These are phyloP conservation scores for Hemaris fuciformis DNA, from an alignment of 2,888 invertebrate species.

Conservation along the genomic window DNA sequence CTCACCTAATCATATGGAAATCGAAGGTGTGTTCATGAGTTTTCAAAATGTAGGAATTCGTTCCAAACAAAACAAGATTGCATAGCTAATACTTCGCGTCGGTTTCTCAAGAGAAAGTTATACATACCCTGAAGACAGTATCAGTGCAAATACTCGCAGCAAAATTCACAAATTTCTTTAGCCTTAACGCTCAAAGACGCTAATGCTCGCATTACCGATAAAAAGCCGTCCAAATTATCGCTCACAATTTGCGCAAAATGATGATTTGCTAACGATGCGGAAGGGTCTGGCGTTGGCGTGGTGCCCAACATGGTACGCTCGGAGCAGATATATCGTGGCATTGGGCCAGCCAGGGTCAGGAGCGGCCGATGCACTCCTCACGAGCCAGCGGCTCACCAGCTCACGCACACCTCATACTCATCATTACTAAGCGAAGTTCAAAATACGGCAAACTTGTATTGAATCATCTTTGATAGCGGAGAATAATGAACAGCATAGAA, in stretches of 20 bases:
- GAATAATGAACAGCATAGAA: too few relatives aligned
- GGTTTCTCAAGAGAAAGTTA: too few relatives aligned
- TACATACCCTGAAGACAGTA: too few relatives aligned
- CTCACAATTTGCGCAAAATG: constrained; percentile 49
- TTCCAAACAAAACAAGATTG: too few relatives aligned
- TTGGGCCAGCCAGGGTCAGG: constrained; percentile 81
- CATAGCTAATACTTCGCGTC: too few relatives aligned
- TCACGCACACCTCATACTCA: neutral
- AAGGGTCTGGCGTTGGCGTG: constrained; percentile 66
- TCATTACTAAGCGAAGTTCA: neutral
- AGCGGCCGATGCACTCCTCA: constrained; percentile 72
- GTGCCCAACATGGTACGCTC: constrained; percentile 51
- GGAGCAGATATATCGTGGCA: constrained; percentile 67
- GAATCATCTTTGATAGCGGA: too few relatives aligned
- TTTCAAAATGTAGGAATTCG: too few relatives aligned
- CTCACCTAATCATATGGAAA: too few relatives aligned
- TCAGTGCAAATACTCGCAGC: too few relatives aligned
- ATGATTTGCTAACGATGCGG: constrained; percentile 70
- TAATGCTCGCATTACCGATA: constrained; percentile 10
- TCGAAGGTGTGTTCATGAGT: too few relatives aligned
- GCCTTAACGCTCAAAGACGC: neutral
- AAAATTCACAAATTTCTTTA: neutral
- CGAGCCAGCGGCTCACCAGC: constrained; percentile 18
- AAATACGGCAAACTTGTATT: neutral
- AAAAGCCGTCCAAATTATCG: constrained; percentile 28